Evolutionary conservation across 2,113 vertebrate species (phyloP), one percentile per base, ranked within the genome.

Genomic region (Aphelocoma coerulescens): DNA sequence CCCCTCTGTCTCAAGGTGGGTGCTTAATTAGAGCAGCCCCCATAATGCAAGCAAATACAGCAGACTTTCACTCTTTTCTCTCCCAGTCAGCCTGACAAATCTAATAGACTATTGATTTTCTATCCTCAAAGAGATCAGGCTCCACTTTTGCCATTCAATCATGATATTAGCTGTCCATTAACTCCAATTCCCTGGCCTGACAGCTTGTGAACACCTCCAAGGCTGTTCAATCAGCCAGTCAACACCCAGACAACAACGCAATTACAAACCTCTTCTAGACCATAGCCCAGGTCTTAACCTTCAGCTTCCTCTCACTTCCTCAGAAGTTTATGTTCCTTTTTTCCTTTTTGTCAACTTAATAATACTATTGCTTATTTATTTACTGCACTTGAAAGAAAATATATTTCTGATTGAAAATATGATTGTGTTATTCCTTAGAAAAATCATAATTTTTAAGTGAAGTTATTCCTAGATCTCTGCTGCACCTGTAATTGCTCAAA

Each of bases 61-160:
- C 89, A 94, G 82, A 72, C 80, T 89, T 61, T 59, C 5, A 0
- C 20, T 95, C 77, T 95, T 93, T 87, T 44, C 55, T 75, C 73
- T 58, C 74, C 59, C 82, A 93, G 88, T 97, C 97, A 98, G 98
- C 95, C 98, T 98, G 97, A 98, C 81, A 91, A 98, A 98, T 99
- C 98, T 98, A 99, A 99, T 99, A 98, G 98, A 97, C 98, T 99
- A 99, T 99, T 98, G 99, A 99, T 99, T 99, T 99, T 98, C 98
- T 97, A 99, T 98, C 98, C 96, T 98, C 97, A 97, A 97, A 97
- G 95, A 98, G 97, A 99, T 98, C 98, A 98, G 97, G 79, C 97
- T 98, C 95, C 97, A 97, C 97, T 98, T 98, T 98, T 98, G 98
- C 98, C 97, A 90, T 98, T 99, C 98, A 99, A 92, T 99, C 98